Conservation (phyloP, 2,113 vertebrate species). For the Mystacornis crossleyi region DNA sequence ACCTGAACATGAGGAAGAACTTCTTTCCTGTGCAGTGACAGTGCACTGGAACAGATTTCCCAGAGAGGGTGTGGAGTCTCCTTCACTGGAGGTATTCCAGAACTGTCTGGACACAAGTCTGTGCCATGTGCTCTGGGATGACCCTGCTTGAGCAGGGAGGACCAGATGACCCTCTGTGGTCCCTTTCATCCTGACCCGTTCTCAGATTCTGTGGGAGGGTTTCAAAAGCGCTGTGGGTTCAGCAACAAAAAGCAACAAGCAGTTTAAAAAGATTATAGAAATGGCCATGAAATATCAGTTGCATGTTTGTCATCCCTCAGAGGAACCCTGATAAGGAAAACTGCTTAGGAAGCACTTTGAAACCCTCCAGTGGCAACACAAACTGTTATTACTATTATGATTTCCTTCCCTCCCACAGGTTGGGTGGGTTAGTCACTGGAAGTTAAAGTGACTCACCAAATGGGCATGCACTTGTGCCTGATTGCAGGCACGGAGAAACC, state of each 20-base stretch:
- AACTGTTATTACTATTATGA: conserved; percentile 21
- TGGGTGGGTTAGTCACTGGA: background rate
- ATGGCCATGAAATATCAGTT: background rate
- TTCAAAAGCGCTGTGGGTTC: background rate
- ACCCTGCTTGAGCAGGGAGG: background rate
- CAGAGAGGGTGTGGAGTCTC: rapidly evolving
- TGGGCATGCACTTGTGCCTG: background rate
- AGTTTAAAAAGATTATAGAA: background rate
- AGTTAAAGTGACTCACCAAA: background rate
- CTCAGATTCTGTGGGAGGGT: rapidly evolving
- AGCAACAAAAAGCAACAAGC: background rate
- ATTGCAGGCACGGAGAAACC: background rate
- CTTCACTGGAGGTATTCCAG: background rate
- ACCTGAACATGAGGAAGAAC: background rate
- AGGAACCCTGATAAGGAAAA: conserved; percentile 24
- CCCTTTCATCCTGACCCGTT: background rate
- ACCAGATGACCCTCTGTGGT: background rate
- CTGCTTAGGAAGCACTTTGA: background rate
- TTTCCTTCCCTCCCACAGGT: background rate
- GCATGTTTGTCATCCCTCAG: background rate
- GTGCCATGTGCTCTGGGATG: background rate
- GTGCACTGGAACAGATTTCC: background rate
- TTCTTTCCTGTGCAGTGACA: background rate
- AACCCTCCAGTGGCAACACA: background rate
- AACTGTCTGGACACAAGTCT: background rate